Evolutionary conservation across 2,888 invertebrate genomes (phyloP), one percentile per base, ranked within the genome.

Genomic region (Orthosia gracilis): DNA sequence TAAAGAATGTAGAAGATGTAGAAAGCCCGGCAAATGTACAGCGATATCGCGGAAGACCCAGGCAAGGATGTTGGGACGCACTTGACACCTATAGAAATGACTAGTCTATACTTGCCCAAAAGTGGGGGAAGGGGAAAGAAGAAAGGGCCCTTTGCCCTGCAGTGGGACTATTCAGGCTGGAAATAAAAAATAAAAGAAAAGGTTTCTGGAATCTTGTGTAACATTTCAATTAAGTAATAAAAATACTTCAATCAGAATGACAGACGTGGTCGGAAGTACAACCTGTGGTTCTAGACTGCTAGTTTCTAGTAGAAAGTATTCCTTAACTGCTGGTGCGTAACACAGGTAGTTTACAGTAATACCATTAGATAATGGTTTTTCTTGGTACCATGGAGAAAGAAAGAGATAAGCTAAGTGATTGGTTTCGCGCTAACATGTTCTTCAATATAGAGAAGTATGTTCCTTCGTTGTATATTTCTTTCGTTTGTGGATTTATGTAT

Each of bases 271-370:
- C 77, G 82, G 85, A 82, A 85, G 58, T 82, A 7, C 26, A 73
- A 73, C 67, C 54, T 69, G 58, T 18, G 57, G 52, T 69, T 49
- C 62, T 67, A 66, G 77, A 66, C 68, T 15, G 50, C 4, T 23
- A 47, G 68, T 82, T 82, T 71, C 85, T 63, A 81, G 47, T 82
- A 82, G 82, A 82, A 82, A 82, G 82, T 82, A 85, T 71, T 68
- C 45, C 26, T 71, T 21, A 65, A 66, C 31, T 49, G 74, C 55
- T 69, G 61, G n/a, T 54, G 3, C 45, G 55, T 69, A 63, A 49
- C 12, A 66, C 55, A 76, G 50, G 67, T 26, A 45, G 47, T 45
- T 45, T 12, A 21, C 82, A 82, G 85, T 57, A 82, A 69, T 76
- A 66, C 55, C 18, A 70, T 47, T 68, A 23, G 18, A 12, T 47